Conservation (phyloP, 2,797 vertebrate genomes). For the Anguilla anguilla region DNA sequence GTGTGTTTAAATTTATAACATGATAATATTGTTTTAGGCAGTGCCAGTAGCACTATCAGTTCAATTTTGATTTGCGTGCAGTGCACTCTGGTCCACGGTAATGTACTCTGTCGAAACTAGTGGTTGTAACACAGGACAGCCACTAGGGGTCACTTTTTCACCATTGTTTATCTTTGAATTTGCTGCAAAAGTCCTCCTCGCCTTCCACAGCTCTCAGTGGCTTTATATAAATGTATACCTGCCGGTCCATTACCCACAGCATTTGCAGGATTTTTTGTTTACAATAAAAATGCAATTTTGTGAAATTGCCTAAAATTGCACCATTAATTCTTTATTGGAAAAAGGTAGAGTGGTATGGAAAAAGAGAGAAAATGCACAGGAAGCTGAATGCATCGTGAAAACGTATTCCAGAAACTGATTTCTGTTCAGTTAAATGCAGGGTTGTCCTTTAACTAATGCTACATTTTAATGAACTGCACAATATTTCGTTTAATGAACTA, state of each 20-base stretch:
- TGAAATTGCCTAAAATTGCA: conserved; percentile 25
- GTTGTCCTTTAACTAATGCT: not conserved
- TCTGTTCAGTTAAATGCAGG: not conserved
- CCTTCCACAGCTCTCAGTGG: not conserved
- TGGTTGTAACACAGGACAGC: conserved; percentile 30
- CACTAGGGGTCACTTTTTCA: conserved; percentile 72
- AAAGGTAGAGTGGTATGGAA: not conserved
- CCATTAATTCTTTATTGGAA: conserved; percentile 28
- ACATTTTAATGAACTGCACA: not conserved
- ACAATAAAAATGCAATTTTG: conserved; percentile 31
- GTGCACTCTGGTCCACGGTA: too few relatives aligned
- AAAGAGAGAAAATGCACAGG: not conserved
- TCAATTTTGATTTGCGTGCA: not conserved
- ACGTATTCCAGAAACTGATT: not conserved
- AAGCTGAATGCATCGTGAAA: not conserved
- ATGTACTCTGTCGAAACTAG: not conserved
- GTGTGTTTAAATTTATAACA: not conserved
- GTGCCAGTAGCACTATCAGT: not conserved
- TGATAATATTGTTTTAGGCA: not conserved
- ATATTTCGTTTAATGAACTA: not conserved
- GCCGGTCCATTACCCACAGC: conserved; percentile 32
- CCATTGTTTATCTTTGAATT: conserved; percentile 34
- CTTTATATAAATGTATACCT: conserved; percentile 39
- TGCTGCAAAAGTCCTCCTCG: not conserved
- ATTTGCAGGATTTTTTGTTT: conserved; percentile 27